Conservation (phyloP, 1,140 invertebrate species). For the Helicorthomorpha holstii region DNA sequence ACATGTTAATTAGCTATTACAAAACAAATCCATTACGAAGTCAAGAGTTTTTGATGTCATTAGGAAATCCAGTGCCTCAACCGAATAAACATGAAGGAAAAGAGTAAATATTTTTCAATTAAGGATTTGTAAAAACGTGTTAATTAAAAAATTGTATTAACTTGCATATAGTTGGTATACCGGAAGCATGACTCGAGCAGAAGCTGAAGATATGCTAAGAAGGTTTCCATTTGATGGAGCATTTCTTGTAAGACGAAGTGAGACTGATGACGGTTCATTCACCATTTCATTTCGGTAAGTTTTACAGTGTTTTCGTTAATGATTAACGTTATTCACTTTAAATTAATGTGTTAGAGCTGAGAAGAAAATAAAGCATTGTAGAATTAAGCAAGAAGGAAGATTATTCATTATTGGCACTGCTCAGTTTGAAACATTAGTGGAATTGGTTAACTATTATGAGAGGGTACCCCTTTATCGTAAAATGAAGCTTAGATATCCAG, state of each 20-base stretch:
- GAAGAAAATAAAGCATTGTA: conserved; percentile 86
- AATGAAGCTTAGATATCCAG: conserved; percentile 67
- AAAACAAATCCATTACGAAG: conserved; percentile 65
- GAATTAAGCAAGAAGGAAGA: conserved; percentile 76
- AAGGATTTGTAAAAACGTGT: too few relatives aligned
- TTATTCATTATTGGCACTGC: conserved; percentile 75
- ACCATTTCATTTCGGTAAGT: conserved; percentile 83
- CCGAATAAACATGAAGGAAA: conserved; percentile 84
- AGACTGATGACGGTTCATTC: conserved; percentile 65
- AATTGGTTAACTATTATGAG: conserved; percentile 80
- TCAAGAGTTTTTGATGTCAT: conserved; percentile 69
- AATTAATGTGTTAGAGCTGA: conserved; percentile 52
- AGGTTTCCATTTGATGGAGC: conserved; percentile 70
- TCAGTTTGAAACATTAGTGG: conserved; percentile 85
- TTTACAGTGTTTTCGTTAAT: not conserved
- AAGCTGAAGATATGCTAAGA: conserved; percentile 73
- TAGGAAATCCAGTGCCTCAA: conserved; percentile 84
- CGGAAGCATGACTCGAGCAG: conserved; percentile 49
- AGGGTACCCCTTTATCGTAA: conserved; percentile 75
- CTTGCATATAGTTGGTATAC: conserved; percentile 72
- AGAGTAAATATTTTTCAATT: conserved; percentile 30
- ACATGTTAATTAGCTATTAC: conserved; percentile 82
- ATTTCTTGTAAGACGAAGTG: conserved; percentile 74
- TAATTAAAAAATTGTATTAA: too few relatives aligned
- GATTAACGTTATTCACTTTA: conserved; percentile 7